Conservation (phyloP, 2,113 vertebrate genomes). For the Corythornis madagascariensis region DNA sequence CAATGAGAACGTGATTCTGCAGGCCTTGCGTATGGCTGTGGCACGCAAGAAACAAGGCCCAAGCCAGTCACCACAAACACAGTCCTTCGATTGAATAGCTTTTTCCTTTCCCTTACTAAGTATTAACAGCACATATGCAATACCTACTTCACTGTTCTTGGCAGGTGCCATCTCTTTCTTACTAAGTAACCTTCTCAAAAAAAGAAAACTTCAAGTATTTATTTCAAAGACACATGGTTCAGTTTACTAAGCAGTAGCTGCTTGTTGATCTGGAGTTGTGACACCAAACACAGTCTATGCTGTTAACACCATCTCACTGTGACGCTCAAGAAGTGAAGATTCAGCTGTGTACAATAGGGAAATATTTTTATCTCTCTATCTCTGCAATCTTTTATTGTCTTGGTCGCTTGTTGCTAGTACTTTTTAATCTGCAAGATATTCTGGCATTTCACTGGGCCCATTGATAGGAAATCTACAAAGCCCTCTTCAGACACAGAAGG, state of each 20-base stretch:
- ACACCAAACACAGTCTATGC: background rate
- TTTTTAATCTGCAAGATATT: background rate
- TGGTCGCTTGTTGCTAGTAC: background rate
- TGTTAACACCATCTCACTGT: background rate
- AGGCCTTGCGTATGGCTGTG: conserved; percentile 59
- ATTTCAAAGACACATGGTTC: background rate
- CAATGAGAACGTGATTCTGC: conserved; percentile 73
- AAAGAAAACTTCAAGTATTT: background rate
- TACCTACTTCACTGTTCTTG: background rate
- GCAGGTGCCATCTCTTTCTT: background rate
- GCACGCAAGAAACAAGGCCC: conserved; percentile 46
- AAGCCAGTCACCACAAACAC: background rate
- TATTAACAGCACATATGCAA: background rate
- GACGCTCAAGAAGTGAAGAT: background rate
- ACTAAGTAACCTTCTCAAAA: background rate
- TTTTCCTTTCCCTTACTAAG: background rate
- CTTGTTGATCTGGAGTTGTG: background rate
- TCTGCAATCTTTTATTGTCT: background rate
- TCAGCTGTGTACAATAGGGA: background rate
- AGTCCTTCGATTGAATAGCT: conserved; percentile 14
- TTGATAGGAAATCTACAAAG: background rate
- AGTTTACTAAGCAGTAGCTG: background rate
- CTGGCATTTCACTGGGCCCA: background rate
- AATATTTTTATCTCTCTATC: background rate
- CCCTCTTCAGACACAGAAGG: background rate